A percentile compares a stretch with the other conserved stretches of the same genome.
Evolutionary conservation across 2,888 invertebrate species (phyloP).

Genomic region (Ormyrus rosae): DNA sequence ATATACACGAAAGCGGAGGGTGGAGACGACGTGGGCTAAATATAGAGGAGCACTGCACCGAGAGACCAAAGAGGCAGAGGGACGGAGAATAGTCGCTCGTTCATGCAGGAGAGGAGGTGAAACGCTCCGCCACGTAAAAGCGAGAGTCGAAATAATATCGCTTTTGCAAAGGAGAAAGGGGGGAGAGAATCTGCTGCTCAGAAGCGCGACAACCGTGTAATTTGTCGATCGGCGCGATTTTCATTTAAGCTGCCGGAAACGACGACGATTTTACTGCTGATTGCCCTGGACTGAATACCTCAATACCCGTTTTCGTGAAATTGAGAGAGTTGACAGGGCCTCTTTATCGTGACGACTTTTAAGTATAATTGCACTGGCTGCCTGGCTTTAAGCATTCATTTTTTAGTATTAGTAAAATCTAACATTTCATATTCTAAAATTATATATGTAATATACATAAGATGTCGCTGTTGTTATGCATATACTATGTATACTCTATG

Average conservation of each 20-base stretch:
- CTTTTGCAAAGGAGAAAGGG: neutral
- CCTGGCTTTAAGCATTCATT: too few relatives aligned
- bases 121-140: neutral
- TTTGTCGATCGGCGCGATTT: slow-evolving; percentile 1
- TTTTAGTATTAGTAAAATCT: too few relatives aligned
- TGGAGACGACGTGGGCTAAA: slow-evolving; percentile 28
- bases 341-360: too few relatives aligned
- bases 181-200: slow-evolving; percentile 3
- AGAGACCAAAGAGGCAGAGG: neutral
- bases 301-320: too few relatives aligned
- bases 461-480: too few relatives aligned
- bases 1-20: neutral
- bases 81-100: neutral
- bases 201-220: neutral
- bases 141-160: too few relatives aligned
- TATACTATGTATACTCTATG: too few relatives aligned
- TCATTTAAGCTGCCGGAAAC: slow-evolving; percentile 9
- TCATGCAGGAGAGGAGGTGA: neutral
- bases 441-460: too few relatives aligned
- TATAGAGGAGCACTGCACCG: slow-evolving; percentile 36
- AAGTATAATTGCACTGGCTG: too few relatives aligned
- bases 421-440: too few relatives aligned
- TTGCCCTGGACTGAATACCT: neutral
- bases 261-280: slow-evolving; percentile 5
- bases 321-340: too few relatives aligned